These are phyloP conservation scores for Lepidochitona cinerea DNA, from an alignment of 2,888 invertebrate genomes.

Conservation along the genomic window DNA sequence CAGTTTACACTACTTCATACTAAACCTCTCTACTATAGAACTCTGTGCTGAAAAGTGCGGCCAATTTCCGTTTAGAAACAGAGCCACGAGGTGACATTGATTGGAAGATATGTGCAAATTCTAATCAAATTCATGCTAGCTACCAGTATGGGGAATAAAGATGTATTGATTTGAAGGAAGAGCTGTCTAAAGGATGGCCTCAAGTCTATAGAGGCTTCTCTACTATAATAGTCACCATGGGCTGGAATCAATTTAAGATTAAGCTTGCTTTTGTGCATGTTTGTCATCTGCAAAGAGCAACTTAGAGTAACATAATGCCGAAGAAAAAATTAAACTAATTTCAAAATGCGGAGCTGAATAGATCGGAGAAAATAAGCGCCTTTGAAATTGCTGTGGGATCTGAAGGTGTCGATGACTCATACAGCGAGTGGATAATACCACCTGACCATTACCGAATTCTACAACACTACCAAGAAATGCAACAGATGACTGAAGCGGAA, in stretches of 20 bases:
- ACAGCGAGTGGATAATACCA: background rate
- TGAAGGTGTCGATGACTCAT: background rate
- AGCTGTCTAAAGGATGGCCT: background rate
- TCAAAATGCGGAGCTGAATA: background rate
- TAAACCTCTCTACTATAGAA: background rate
- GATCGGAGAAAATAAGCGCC: background rate
- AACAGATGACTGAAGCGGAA: too few relatives aligned
- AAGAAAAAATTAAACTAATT: slow-evolving; percentile 6
- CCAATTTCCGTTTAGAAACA: slow-evolving; percentile 8
- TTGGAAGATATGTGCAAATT: slow-evolving; percentile 8
- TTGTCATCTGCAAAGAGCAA: background rate
- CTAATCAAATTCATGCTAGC: slow-evolving; percentile 6
- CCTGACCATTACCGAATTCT: background rate
- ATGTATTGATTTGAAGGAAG: background rate
- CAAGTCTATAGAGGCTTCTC: background rate
- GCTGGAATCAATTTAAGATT: slow-evolving; percentile 3
- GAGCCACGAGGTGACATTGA: slow-evolving; percentile 5
- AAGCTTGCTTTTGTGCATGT: background rate
- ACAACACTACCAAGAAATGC: too few relatives aligned
- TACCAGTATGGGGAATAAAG: background rate
- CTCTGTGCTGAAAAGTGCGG: background rate
- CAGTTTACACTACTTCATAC: background rate
- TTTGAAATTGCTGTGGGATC: background rate
- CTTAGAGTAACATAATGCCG: background rate
- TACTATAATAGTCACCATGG: background rate